phyloP scores from a whole-genome alignment of 2,888 invertebrate species.

The Halictus ligatus region DNA sequence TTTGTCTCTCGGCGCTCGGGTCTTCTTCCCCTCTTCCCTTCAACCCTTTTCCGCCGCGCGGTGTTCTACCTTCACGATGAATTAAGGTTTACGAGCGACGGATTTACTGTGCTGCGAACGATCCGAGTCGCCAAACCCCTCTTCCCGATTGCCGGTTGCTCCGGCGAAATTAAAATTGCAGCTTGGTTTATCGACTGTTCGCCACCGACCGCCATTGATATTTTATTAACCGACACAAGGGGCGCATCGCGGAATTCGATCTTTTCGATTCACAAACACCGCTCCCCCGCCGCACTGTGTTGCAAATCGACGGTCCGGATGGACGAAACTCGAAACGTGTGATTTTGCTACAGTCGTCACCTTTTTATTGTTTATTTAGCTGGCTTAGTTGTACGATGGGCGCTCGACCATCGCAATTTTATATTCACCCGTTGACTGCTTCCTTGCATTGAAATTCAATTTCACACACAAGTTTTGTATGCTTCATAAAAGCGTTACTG shows the following conservation, averaged over 20 bases:
- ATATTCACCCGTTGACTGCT: too few species aligned
- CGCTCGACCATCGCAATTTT: not conserved
- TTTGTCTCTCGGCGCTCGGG: conserved; percentile 45
- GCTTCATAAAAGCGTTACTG: too few species aligned
- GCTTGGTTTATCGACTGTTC: conserved; percentile 26
- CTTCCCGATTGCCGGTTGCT: conserved; percentile 26
- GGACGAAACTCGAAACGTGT: not conserved
- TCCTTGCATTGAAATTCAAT: too few species aligned
- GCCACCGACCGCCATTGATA: conserved; percentile 18
- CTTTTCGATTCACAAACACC: not conserved
- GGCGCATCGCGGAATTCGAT: conserved; percentile 11
- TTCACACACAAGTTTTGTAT: too few species aligned
- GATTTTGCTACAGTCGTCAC: not conserved
- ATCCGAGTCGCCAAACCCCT: conserved; percentile 9
- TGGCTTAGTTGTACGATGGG: not conserved
- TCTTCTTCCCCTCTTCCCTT: conserved; percentile 9
- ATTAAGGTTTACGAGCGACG: conserved; percentile 48
- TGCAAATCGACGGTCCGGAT: not conserved
- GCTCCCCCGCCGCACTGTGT: not conserved
- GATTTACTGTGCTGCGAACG: conserved; percentile 14
- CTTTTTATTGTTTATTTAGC: not conserved
- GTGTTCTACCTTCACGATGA: conserved; percentile 41
- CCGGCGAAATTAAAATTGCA: conserved; percentile 40
- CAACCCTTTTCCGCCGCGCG: not conserved
- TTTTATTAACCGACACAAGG: conserved; percentile 23